phyloP scores from a whole-genome alignment of 2,797 vertebrate species.

The Odontamblyopus rebecca region DNA sequence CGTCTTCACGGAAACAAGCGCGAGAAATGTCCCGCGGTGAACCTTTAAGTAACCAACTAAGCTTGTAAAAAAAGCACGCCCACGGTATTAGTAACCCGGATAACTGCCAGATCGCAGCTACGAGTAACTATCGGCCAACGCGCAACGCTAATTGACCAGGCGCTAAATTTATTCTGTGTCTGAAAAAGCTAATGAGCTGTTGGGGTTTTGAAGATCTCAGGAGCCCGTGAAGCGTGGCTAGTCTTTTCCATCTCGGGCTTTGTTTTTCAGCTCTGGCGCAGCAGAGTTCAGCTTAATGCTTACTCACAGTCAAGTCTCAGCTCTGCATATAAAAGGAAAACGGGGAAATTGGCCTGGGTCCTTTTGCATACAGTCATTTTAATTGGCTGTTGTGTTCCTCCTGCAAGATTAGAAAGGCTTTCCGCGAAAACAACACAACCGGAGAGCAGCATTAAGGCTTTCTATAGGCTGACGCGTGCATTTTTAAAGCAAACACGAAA shows the following conservation, averaged over 20 bases:
- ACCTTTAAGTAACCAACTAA: neutral
- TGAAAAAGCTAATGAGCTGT: constrained; percentile 62
- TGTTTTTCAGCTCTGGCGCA: constrained; percentile 23
- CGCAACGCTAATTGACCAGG: constrained; percentile 49
- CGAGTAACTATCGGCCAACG: constrained; percentile 11
- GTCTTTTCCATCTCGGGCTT: constrained; percentile 10
- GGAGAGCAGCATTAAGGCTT: constrained; percentile 10
- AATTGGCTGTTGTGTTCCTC: constrained; percentile 61
- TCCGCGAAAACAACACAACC: constrained; percentile 32
- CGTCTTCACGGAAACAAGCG: too few relatives aligned
- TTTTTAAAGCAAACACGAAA: too few relatives aligned
- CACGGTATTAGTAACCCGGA: neutral
- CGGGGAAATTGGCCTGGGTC: constrained; percentile 49
- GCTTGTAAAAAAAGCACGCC: neutral
- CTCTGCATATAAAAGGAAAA: constrained; percentile 32
- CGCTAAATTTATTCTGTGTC: constrained; percentile 59
- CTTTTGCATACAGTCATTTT: constrained; percentile 53
- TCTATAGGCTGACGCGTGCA: neutral
- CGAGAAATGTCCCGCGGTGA: too few relatives aligned
- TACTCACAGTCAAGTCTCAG: constrained; percentile 33
- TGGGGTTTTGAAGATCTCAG: constrained; percentile 52
- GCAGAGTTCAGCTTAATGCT: constrained; percentile 24
- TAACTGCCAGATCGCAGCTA: neutral
- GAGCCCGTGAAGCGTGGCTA: constrained; percentile 45
- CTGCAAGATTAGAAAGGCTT: constrained; percentile 45